Evolutionary conservation across 1,140 invertebrate genomes (phyloP).

Genomic region (Aethina tumida): DNA sequence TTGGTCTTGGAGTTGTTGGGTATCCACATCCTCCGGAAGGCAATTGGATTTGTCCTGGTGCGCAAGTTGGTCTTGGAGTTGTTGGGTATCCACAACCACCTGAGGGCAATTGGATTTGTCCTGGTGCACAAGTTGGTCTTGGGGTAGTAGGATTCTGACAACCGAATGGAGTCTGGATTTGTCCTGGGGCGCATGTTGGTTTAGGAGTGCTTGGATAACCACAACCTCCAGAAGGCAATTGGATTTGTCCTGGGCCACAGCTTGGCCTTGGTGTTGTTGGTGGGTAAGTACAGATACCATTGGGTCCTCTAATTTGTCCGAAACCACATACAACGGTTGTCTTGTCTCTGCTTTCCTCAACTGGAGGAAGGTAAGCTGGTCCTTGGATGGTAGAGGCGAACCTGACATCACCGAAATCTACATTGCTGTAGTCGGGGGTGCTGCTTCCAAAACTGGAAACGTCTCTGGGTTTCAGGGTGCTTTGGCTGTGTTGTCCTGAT

Average conservation of each 20-base stretch:
- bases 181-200: slow-evolving; percentile 1
- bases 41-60: slow-evolving; percentile 1
- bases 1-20: slow-evolving; percentile 6
- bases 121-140: not conserved
- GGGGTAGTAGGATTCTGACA: not conserved
- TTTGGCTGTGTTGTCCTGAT: slow-evolving; percentile 19
- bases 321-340: too few relatives aligned
- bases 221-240: slow-evolving; percentile 1
- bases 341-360: too few relatives aligned
- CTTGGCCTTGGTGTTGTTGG: slow-evolving; percentile 1
- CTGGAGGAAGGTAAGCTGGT: slow-evolving; percentile 31
- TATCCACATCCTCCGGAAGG: slow-evolving; percentile 10
- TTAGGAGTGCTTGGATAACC: not conserved
- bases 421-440: slow-evolving; percentile 32
- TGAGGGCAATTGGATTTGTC: slow-evolving; percentile 3
- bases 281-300: slow-evolving; percentile 10
- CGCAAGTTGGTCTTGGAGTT: slow-evolving; percentile 4
- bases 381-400: slow-evolving; percentile 28
- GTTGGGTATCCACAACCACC: slow-evolving; percentile 8
- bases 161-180: slow-evolving; percentile 1
- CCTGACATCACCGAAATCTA: slow-evolving; percentile 26
- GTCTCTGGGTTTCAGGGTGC: slow-evolving; percentile 15
- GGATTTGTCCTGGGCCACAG: slow-evolving; percentile 6
- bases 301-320: slow-evolving; percentile 9
- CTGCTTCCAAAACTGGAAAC: slow-evolving; percentile 21